A percentile compares a stretch with the other conserved stretches of the same genome.
phyloP scores from a whole-genome alignment of 2,797 vertebrate species.

The Intellagama lesueurii region DNA sequence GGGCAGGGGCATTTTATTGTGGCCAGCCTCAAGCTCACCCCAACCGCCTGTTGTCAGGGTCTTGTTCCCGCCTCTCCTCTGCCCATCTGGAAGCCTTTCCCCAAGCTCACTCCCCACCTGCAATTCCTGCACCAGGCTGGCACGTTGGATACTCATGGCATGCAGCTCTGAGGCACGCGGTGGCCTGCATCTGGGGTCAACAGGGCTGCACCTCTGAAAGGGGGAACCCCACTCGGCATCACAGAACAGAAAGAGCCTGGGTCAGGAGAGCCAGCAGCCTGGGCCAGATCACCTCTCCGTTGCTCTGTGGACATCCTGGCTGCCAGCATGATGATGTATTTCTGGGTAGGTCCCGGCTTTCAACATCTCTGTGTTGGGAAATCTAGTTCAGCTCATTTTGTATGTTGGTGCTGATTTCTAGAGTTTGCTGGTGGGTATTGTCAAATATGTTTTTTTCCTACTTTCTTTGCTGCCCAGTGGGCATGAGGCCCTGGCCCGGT shows the following conservation, averaged over 20 bases:
- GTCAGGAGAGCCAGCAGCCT: neutral
- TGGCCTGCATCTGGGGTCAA: neutral
- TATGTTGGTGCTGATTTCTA: neutral
- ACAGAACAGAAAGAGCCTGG: neutral
- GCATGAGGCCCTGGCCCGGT: neutral
- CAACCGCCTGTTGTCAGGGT: accelerated
- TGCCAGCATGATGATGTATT: slow-evolving; percentile 66
- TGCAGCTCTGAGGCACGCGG: slow-evolving; percentile 15
- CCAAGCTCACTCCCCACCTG: neutral
- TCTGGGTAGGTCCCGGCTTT: slow-evolving; percentile 62
- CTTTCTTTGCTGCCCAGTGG: neutral
- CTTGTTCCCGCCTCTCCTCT: neutral
- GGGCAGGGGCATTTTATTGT: slow-evolving; percentile 3
- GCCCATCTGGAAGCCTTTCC: neutral
- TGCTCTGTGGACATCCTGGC: neutral
- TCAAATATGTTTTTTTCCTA: neutral
- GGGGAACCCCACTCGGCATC: slow-evolving; percentile 19
- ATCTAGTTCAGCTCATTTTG: neutral
- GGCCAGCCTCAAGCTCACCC: too few relatives aligned
- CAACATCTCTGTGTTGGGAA: neutral
- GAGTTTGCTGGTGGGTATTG: neutral
- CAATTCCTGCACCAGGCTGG: neutral
- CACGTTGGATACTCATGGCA: neutral
- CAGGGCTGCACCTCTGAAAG: neutral
- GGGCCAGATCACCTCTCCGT: slow-evolving; percentile 5